A percentile compares a stretch with the other conserved stretches of the same genome.
Evolutionary conservation across 2,888 invertebrate species (phyloP).

Genomic region (Aproaerema taeniolella): DNA sequence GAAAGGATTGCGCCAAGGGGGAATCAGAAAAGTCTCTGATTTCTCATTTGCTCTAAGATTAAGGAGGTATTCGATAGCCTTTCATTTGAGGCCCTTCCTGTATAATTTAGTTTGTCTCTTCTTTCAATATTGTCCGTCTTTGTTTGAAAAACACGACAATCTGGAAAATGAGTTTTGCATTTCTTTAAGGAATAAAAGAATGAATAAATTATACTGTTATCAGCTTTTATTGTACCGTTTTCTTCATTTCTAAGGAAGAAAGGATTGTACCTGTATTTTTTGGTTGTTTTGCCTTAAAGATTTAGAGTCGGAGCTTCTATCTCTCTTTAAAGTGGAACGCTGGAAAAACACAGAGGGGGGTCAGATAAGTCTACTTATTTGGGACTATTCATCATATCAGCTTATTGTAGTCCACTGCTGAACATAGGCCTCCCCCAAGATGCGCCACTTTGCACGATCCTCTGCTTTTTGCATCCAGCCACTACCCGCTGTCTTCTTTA

Average conservation of each 20-base stretch:
- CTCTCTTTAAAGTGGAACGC: no score
- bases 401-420: no score
- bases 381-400: no score
- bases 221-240: background rate
- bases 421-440: no score
- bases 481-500: no score
- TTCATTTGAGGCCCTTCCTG: background rate
- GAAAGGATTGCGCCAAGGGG: constrained; percentile 13
- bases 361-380: no score
- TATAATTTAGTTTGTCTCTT: background rate
- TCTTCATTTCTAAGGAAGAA: background rate
- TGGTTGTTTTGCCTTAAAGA: no score
- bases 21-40: constrained; percentile 8
- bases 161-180: background rate
- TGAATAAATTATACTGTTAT: background rate
- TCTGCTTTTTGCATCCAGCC: no score
- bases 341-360: no score
- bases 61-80: constrained; percentile 1
- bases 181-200: background rate
- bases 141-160: background rate
- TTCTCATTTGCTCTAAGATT: constrained; percentile 5
- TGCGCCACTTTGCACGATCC: no score
- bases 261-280: no score
- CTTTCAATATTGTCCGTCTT: background rate
- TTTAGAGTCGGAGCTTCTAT: no score